These are phyloP conservation scores for Drosophila colorata DNA, from an alignment of 2,888 invertebrate genomes.

Conservation along the genomic window DNA sequence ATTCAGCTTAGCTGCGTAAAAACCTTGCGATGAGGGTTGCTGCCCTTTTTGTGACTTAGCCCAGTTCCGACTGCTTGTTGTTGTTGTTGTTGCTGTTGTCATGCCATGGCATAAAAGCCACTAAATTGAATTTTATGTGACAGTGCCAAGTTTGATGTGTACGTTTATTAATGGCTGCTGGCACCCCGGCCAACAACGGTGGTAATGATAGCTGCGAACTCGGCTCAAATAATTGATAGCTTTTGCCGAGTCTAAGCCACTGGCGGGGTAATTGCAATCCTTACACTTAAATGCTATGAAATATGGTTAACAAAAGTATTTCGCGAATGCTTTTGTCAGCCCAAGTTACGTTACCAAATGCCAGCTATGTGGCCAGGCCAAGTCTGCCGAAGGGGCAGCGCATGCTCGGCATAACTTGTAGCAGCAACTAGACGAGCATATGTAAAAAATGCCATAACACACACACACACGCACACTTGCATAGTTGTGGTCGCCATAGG, in stretches of 20 bases:
- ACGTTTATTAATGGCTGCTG: conserved; percentile 72
- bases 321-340: conserved; percentile 55
- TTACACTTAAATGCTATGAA: conserved; percentile 69
- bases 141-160: conserved; percentile 73
- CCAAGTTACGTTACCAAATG: conserved; percentile 59
- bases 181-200: conserved; percentile 24
- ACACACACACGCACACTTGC: conserved; percentile 33
- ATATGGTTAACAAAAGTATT: conserved; percentile 69
- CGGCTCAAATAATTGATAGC: conserved; percentile 52
- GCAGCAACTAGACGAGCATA: conserved; percentile 75
- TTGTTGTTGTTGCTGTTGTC: conserved; percentile 37
- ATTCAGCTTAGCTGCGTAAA: conserved; percentile 63
- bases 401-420: conserved; percentile 71
- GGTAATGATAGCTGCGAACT: conserved; percentile 60
- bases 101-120: conserved; percentile 55
- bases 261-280: conserved; percentile 43
- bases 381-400: conserved; percentile 24
- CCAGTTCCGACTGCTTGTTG: conserved; percentile 20
- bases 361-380: conserved; percentile 55
- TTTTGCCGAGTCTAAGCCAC: conserved; percentile 8
- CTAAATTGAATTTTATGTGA: conserved; percentile 80
- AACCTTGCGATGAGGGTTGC: conserved; percentile 57
- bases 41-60: conserved; percentile 51
- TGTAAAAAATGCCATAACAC: conserved; percentile 55
- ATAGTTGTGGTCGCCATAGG: conserved; percentile 66